phyloP scores from a whole-genome alignment of 2,888 invertebrate species.

The Balanococcus diminutus region DNA sequence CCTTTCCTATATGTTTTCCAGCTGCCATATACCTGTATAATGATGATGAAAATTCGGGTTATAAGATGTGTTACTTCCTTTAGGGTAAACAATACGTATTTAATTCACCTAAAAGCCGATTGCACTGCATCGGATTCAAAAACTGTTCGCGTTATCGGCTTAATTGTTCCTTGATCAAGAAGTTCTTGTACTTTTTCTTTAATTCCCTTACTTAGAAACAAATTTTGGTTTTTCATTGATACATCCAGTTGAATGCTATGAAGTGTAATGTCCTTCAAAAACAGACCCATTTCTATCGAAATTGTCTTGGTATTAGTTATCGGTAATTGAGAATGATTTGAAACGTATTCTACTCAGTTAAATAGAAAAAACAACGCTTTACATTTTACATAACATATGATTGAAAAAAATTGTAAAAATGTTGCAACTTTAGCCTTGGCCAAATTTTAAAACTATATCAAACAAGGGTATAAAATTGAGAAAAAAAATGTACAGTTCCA shows the following conservation, averaged over 20 bases:
- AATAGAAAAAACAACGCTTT: no score
- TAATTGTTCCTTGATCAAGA: conserved; percentile 70
- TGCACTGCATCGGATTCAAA: conserved; percentile 73
- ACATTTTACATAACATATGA: no score
- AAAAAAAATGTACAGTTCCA: no score
- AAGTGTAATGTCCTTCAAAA: conserved; percentile 75
- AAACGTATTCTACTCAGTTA: no score
- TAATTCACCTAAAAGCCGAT: neutral
- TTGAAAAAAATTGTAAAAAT: no score
- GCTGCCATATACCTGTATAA: conserved; percentile 63
- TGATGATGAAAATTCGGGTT: neutral
- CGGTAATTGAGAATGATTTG: no score
- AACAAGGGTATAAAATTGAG: no score
- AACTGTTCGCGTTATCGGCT: conserved; percentile 70
- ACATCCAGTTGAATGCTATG: conserved; percentile 79
- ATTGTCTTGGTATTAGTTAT: no score
- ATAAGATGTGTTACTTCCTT: no score
- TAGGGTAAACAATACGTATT: no score
- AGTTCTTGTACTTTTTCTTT: conserved; percentile 68
- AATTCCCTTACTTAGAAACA: conserved; percentile 61
- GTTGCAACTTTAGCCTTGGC: no score
- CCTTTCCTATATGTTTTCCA: conserved; percentile 84
- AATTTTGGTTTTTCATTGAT: conserved; percentile 63
- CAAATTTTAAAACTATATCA: no score
- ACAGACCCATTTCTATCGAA: conserved; percentile 66